Evolutionary conservation across 2,797 vertebrate genomes (phyloP).

Genomic region (Eulemur rubriventer): DNA sequence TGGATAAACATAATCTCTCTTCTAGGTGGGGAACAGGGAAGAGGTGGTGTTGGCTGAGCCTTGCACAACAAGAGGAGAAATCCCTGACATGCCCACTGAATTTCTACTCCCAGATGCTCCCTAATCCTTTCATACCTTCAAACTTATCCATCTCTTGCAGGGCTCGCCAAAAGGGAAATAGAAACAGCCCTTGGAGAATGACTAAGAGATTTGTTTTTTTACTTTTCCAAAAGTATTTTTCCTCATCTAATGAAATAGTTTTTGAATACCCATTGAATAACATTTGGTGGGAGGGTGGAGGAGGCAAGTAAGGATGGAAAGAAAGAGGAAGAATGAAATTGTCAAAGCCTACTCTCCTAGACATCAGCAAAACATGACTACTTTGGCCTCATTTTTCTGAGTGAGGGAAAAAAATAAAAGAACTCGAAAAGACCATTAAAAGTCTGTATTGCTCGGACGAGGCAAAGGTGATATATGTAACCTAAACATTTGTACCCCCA

Average conservation of each 20-base stretch:
- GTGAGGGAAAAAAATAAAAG: neutral
- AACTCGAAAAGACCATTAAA: neutral
- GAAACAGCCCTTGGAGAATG: neutral
- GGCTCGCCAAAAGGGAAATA: neutral
- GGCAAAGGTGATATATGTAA: too few species aligned
- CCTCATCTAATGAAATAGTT: neutral
- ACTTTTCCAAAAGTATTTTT: conserved; percentile 35
- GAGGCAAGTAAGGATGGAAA: neutral
- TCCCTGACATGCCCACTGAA: neutral
- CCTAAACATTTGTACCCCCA: too few species aligned
- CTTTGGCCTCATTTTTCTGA: neutral
- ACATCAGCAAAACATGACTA: neutral
- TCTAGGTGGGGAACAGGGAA: neutral
- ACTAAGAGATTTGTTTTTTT: neutral
- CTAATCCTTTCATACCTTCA: neutral
- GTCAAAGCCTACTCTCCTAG: neutral
- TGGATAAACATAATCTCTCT: neutral
- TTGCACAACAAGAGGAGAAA: neutral
- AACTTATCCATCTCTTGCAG: neutral
- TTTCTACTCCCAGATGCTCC: neutral
- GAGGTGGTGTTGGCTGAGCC: neutral
- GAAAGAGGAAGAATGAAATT: neutral
- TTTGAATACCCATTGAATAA: neutral
- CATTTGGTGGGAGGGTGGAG: neutral
- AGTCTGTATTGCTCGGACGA: too few species aligned